These are phyloP conservation scores for Tetrax tetrax DNA, from an alignment of 2,113 vertebrate species.

Conservation along the genomic window DNA sequence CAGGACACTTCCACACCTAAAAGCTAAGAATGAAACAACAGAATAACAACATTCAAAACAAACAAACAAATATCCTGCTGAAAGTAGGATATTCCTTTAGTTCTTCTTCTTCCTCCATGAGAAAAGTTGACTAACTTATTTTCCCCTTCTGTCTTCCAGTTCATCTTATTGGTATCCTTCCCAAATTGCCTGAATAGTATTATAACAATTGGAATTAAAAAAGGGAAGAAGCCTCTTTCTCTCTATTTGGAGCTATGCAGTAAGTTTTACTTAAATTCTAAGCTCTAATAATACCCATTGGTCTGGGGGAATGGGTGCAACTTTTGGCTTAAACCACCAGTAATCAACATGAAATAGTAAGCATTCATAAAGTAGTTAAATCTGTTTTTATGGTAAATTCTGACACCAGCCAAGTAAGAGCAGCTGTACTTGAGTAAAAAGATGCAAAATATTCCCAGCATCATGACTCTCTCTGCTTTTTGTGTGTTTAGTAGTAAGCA, in stretches of 20 bases:
- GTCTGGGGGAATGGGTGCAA: background rate
- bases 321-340: background rate
- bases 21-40: background rate
- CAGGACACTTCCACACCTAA: background rate
- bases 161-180: background rate
- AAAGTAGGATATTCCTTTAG: background rate
- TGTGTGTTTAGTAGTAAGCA: background rate
- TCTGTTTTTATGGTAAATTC: background rate
- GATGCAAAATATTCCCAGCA: background rate
- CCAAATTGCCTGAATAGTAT: background rate
- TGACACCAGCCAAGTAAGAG: background rate
- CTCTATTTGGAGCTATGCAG: background rate
- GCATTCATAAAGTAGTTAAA: background rate
- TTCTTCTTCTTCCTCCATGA: background rate
- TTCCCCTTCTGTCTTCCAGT: background rate
- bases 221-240: background rate
- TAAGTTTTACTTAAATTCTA: background rate
- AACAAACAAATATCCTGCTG: background rate
- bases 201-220: background rate
- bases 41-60: background rate
- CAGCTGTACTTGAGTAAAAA: background rate
- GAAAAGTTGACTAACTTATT: background rate
- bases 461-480: background rate
- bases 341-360: background rate
- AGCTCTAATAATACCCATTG: background rate